Evolutionary conservation across 1,140 invertebrate species (phyloP), one percentile per base, ranked within the genome.

Genomic region (Cyrtorhinus lividipennis): DNA sequence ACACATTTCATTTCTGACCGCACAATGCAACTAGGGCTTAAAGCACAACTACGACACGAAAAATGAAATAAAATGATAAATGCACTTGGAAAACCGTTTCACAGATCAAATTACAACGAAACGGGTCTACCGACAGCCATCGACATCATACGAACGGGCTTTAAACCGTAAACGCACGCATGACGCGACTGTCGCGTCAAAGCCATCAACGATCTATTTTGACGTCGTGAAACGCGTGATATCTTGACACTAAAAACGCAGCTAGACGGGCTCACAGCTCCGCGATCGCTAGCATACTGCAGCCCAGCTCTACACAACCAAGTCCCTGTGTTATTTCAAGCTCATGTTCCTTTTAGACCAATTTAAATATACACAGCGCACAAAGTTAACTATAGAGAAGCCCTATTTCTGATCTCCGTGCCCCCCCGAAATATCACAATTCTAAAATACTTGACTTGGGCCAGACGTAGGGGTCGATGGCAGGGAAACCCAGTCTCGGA

Each of bases 311-410:
- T 27, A 30, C 58, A 27, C 20, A 59, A 63, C 62, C 64, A 62
- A 65, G 45, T 62, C 59, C 38, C 60, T 38, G 53, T 59, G 60
- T 65, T 65, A 65, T 65, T 65, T 65, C 64, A 65, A 65, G 64
- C 59, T 48, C 64, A 62, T 62, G 64, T 65, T 65, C 64, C 60
- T 65, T 65, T 65, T 65, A 65, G 64, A 65, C 64, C 64, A 65
- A 65, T 65, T 65, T 65, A 65, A 65, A 65, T 65, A 65, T 65
- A 65, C 64, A 57, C 64, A 62, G 59, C 62, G 62, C 65, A 63
- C 65, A 61, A 63, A 66, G 65, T 66, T 66, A 66, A 66, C 65
- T 66, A 66, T 66, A 66, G 65, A 61, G 62, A 53, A 65, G 62
- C 65, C 65, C 65, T 66, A 66, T 66, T 66, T 66, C 62, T 66